Evolutionary conservation across 2,113 vertebrate species (phyloP).

Genomic region (Solea senegalensis): DNA sequence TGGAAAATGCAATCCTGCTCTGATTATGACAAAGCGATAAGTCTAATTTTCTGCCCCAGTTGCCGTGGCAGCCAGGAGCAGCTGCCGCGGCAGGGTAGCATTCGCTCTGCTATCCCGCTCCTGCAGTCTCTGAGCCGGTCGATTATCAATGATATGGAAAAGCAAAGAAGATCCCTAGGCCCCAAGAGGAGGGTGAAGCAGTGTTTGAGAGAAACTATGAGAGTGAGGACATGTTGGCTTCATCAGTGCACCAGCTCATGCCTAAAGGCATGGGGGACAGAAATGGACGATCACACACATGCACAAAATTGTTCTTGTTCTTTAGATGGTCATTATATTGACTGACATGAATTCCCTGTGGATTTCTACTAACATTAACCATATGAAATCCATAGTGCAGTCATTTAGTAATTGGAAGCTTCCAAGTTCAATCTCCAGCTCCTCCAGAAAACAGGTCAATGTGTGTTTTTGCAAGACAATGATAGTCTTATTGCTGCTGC

Average conservation of each 20-base stretch:
- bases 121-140: slow-evolving; percentile 58
- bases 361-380: neutral
- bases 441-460: neutral
- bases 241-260: slow-evolving; percentile 21
- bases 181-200: neutral
- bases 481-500: too few species aligned
- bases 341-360: slow-evolving; percentile 1
- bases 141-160: slow-evolving; percentile 72
- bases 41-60: slow-evolving; percentile 79
- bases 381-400: neutral
- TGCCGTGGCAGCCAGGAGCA: slow-evolving; percentile 68
- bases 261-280: slow-evolving; percentile 17
- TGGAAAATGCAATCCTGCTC: slow-evolving; percentile 28
- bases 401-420: neutral
- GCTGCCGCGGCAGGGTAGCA: slow-evolving; percentile 60
- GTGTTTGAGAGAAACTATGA: neutral
- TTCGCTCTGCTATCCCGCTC: slow-evolving; percentile 39
- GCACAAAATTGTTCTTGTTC: neutral
- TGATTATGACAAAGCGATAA: slow-evolving; percentile 66
- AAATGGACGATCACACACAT: neutral
- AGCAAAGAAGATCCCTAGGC: slow-evolving; percentile 32
- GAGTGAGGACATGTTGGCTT: slow-evolving; percentile 29
- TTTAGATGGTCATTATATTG: neutral
- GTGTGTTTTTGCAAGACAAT: neutral
- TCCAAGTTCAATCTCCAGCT: neutral